Percentiles rank a stretch among this genome's conserved stretches.
phyloP scores from a whole-genome alignment of 30 jellyfish, hydroid and myxozoan genomes.

The Pseudorhiza aurosa region DNA sequence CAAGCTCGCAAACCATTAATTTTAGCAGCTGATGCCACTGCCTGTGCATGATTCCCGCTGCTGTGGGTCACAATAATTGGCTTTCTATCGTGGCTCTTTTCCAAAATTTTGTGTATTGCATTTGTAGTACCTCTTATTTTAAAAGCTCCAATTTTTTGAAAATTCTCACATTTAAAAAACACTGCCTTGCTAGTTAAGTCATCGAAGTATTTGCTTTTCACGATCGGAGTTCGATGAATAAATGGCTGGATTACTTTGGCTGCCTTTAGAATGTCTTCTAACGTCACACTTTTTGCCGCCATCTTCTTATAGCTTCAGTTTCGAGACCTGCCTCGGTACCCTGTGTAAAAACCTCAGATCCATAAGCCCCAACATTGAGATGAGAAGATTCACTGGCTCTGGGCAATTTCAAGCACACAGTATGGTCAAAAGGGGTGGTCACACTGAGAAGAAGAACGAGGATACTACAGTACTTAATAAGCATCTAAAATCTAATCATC shows the following conservation, averaged over 20 bases:
- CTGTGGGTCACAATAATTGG: constrained; percentile 60
- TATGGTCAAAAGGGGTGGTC: too few species aligned
- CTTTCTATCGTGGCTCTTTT: not conserved
- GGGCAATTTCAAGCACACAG: too few species aligned
- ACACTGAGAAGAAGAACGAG: too few species aligned
- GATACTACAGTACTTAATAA: too few species aligned
- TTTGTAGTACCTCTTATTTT: constrained; percentile 78
- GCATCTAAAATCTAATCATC: too few species aligned
- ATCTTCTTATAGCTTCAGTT: too few species aligned
- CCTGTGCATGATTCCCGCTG: constrained; percentile 85
- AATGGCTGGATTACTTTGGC: constrained; percentile 16
- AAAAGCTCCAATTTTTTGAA: constrained; percentile 76
- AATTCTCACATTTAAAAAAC: constrained; percentile 68
- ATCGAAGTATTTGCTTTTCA: constrained; percentile 33
- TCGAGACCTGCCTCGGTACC: not conserved
- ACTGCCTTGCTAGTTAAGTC: constrained; percentile 25
- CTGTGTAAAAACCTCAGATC: not conserved
- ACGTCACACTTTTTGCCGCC: not conserved
- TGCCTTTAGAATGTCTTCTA: constrained; percentile 25
- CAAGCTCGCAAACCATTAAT: constrained; percentile 28
- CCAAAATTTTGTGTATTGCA: constrained; percentile 25
- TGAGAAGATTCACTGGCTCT: too few species aligned
- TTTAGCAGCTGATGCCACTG: constrained; percentile 64
- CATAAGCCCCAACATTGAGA: too few species aligned
- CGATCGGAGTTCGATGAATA: constrained; percentile 56